A percentile compares a stretch with the other conserved stretches of the same genome.
phyloP scores from a whole-genome alignment of 2,113 vertebrate genomes.

The Pseudolaguvia tuberculata region DNA sequence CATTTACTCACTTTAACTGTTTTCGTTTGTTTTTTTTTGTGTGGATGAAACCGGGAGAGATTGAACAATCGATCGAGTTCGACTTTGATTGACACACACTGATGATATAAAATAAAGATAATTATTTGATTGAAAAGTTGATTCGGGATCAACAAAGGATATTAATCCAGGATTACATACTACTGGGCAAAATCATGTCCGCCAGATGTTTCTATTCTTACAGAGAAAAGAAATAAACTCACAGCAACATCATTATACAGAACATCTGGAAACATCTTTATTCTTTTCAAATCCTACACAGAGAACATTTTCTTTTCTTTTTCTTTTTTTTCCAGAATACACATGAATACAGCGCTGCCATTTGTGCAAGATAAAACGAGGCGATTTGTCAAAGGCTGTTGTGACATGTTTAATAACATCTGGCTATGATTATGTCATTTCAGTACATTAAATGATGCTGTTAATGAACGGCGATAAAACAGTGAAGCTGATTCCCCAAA shows the following conservation, averaged over 20 bases:
- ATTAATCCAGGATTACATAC: too few species aligned
- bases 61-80: too few species aligned
- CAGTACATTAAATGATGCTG: conserved; percentile 29
- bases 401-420: conserved; percentile 49
- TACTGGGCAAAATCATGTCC: background rate
- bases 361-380: conserved; percentile 10
- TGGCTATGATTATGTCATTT: conserved; percentile 42
- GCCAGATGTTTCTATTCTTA: background rate
- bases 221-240: background rate
- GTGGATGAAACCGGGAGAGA: too few species aligned
- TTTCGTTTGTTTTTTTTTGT: too few species aligned
- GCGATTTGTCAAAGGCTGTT: conserved; percentile 29
- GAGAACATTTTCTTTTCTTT: background rate
- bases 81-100: too few species aligned
- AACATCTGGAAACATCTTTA: background rate
- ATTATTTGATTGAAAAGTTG: too few species aligned
- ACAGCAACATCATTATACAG: background rate
- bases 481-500: conserved; percentile 27
- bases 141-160: too few species aligned
- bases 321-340: background rate
- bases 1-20: too few species aligned
- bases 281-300: background rate
- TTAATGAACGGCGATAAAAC: conserved; percentile 43
- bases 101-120: too few species aligned
- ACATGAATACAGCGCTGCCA: background rate